Conservation (phyloP, 1,140 invertebrate genomes). For the Drepana arcuata region DNA sequence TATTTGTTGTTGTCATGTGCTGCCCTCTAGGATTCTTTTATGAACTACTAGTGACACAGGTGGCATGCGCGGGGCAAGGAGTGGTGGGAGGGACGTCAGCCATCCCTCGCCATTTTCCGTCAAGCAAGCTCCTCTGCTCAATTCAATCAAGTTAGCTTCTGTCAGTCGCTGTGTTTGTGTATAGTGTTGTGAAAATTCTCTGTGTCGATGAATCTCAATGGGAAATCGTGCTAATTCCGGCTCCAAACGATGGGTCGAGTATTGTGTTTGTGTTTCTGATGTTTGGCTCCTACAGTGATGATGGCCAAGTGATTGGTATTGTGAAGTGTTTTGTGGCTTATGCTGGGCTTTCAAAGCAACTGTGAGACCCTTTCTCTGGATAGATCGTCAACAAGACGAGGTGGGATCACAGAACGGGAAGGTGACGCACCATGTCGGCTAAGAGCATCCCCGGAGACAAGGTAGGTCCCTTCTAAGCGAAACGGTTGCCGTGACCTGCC, state of each 20-base stretch:
- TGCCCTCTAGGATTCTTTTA: constrained; percentile 27
- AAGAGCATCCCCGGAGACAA: constrained; percentile 68
- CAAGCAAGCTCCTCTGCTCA: too few species aligned
- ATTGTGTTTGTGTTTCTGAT: constrained; percentile 65
- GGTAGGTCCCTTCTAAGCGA: constrained; percentile 29
- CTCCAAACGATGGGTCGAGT: constrained; percentile 62
- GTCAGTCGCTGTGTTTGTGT: constrained; percentile 68
- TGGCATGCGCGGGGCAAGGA: constrained; percentile 36
- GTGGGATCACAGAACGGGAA: constrained; percentile 45
- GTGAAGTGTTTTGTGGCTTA: constrained; percentile 67
- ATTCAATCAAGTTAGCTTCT: constrained; percentile 63
- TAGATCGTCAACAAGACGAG: constrained; percentile 61
- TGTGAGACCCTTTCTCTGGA: constrained; percentile 66
- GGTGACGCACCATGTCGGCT: constrained; percentile 62
- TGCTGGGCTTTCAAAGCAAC: constrained; percentile 62
- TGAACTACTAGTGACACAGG: constrained; percentile 11
- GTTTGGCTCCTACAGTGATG: constrained; percentile 57
- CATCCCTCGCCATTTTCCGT: constrained; percentile 66
- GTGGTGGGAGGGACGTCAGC: constrained; percentile 36
- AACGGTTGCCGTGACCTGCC: constrained; percentile 9
- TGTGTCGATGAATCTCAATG: constrained; percentile 67
- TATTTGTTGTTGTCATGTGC: constrained; percentile 23
- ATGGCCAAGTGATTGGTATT: constrained; percentile 65
- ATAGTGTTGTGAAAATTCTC: constrained; percentile 66
- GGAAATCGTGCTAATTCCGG: constrained; percentile 63